Percentiles rank a stretch among this genome's conserved stretches.
Evolutionary conservation across 2,113 vertebrate species (phyloP).

Genomic region (Heterotilapia buettikoferi): DNA sequence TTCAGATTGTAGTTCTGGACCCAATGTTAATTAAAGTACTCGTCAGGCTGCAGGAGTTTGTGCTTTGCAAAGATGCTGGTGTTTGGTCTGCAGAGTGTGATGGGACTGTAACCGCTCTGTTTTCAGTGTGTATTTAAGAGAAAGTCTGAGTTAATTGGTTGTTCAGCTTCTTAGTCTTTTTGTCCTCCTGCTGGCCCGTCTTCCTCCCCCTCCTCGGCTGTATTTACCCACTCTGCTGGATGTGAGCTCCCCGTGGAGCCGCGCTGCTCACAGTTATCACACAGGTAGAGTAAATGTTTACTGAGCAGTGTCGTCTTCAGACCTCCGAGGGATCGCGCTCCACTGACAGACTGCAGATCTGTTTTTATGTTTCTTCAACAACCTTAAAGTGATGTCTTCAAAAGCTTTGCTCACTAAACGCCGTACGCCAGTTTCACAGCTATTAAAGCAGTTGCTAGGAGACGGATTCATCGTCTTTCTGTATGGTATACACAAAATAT

Average conservation of each 20-base stretch:
- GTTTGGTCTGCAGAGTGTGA: neutral
- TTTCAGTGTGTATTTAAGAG: neutral
- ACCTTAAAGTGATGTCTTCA: conserved; percentile 22
- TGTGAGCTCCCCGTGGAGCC: neutral
- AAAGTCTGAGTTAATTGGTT: neutral
- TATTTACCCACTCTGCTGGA: neutral
- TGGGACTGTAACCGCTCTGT: neutral
- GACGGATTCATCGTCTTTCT: conserved; percentile 22
- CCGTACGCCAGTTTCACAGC: neutral
- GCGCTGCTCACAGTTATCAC: neutral
- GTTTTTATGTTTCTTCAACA: conserved; percentile 14
- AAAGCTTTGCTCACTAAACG: conserved; percentile 17
- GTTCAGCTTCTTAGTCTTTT: neutral
- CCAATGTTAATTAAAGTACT: neutral
- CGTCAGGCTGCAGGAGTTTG: neutral
- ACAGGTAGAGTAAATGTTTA: conserved; percentile 30
- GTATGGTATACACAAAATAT: conserved; percentile 1
- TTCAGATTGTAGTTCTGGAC: neutral
- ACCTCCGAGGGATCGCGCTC: neutral
- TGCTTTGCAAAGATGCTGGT: neutral
- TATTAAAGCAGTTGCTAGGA: conserved; percentile 53
- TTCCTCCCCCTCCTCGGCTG: neutral
- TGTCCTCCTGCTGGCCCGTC: neutral
- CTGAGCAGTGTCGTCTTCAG: neutral
- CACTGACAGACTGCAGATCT: conserved; percentile 16